A percentile compares a stretch with the other conserved stretches of the same genome.
Conservation (phyloP, 2,888 invertebrate genomes). For the Mycogona germanica region DNA sequence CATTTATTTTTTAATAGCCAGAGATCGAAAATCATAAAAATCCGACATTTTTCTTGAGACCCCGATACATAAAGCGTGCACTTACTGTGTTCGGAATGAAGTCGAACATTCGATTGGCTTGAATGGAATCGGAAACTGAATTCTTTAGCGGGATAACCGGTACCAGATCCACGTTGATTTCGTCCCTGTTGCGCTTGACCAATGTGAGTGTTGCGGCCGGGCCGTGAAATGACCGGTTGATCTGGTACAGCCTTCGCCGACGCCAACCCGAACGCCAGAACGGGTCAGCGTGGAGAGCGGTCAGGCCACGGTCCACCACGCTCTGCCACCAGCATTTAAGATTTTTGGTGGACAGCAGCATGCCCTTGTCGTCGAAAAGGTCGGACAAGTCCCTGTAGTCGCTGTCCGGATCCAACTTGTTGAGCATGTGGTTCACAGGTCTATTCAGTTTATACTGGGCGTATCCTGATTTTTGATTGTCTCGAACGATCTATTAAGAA, state of each 20-base stretch:
- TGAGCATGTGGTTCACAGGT: no score
- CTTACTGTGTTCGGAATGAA: no score
- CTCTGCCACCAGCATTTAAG: background rate
- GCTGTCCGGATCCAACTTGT: no score
- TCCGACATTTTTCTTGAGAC: no score
- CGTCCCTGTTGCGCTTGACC: background rate
- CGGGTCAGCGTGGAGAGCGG: background rate
- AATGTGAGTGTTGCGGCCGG: slow-evolving; percentile 8
- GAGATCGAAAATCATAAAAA: no score
- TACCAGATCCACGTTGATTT: slow-evolving; percentile 11
- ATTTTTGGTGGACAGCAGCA: background rate
- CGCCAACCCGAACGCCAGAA: background rate
- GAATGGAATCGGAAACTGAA: no score
- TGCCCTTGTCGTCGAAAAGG: no score
- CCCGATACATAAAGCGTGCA: no score
- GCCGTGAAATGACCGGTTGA: background rate
- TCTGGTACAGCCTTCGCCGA: background rate
- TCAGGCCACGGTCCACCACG: background rate
- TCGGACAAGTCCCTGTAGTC: no score
- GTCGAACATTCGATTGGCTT: no score
- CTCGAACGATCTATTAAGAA: no score
- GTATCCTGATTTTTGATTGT: no score
- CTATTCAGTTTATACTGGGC: background rate
- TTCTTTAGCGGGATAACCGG: slow-evolving; percentile 3
- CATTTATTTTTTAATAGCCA: background rate